Conservation (phyloP, 1,140 invertebrate genomes). For the Pseudomyrmex sp. region DNA sequence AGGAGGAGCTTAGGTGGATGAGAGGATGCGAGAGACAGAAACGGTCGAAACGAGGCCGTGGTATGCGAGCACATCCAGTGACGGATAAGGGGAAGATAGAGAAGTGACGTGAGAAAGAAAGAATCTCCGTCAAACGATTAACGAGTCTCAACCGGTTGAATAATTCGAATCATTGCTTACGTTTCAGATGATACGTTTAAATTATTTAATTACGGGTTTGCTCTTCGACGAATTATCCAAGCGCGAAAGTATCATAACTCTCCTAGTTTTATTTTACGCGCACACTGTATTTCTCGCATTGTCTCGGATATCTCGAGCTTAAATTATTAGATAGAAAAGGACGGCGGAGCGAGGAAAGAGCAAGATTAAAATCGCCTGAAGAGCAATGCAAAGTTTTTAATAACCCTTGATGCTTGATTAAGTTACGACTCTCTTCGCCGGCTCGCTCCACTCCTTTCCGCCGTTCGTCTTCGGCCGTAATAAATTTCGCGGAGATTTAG, state of each 20-base stretch:
- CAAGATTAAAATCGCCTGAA: constrained; percentile 81
- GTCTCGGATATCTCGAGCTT: constrained; percentile 75
- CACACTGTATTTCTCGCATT: constrained; percentile 78
- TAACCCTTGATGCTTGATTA: constrained; percentile 81
- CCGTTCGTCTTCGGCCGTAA: constrained; percentile 64
- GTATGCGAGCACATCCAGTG: constrained; percentile 6
- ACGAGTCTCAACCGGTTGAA: constrained; percentile 51
- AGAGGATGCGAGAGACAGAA: constrained; percentile 46
- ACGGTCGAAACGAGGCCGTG: constrained; percentile 34
- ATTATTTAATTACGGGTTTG: constrained; percentile 80
- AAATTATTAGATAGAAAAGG: constrained; percentile 69
- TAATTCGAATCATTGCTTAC: constrained; percentile 67
- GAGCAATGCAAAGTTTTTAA: constrained; percentile 81
- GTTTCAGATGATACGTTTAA: constrained; percentile 73
- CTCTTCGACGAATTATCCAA: constrained; percentile 74
- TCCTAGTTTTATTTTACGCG: constrained; percentile 78
- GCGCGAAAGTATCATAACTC: constrained; percentile 76
- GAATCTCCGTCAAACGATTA: constrained; percentile 43
- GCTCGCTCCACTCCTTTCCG: constrained; percentile 50
- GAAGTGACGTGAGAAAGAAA: constrained; percentile 30
- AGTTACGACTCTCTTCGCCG: constrained; percentile 74
- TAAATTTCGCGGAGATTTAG: constrained; percentile 67
- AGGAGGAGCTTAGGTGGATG: constrained; percentile 62
- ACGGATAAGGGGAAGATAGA: constrained; percentile 20
- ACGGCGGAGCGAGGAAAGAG: constrained; percentile 42